Percentiles rank a stretch among this genome's conserved stretches.
Evolutionary conservation across 1,140 invertebrate species (phyloP).

Genomic region (Hestina assimilis): DNA sequence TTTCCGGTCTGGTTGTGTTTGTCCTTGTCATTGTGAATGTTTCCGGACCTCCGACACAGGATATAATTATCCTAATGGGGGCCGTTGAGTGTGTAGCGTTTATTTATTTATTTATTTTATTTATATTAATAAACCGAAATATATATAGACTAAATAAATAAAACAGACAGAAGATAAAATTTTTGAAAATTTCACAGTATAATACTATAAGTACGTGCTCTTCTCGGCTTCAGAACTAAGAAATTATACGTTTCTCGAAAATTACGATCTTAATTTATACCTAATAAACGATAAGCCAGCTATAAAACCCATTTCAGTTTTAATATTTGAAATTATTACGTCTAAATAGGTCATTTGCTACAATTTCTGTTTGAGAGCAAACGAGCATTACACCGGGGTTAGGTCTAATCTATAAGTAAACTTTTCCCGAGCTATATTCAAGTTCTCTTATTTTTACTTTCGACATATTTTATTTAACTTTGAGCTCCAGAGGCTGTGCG

Average conservation of each 20-base stretch:
- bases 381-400: constrained; percentile 16
- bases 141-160: too few relatives aligned
- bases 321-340: constrained; percentile 12
- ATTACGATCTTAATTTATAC: constrained; percentile 2
- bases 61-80: too few relatives aligned
- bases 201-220: background rate
- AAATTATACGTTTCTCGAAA: background rate
- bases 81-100: too few relatives aligned
- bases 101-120: too few relatives aligned
- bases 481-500: background rate
- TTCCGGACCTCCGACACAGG: too few relatives aligned
- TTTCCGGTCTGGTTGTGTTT: too few relatives aligned
- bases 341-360: constrained; percentile 1
- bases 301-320: background rate
- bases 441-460: constrained; percentile 16
- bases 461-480: constrained; percentile 13
- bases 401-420: constrained; percentile 15
- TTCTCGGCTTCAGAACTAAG: background rate
- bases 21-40: too few relatives aligned
- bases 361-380: constrained; percentile 13
- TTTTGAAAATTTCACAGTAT: background rate
- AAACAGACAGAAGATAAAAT: too few relatives aligned
- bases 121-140: too few relatives aligned
- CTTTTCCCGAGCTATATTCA: constrained; percentile 2
- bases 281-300: background rate